Percentiles rank a stretch among this genome's conserved stretches.
Conservation (phyloP, 2,797 vertebrate species). For the Gymnocypris eckloni region DNA sequence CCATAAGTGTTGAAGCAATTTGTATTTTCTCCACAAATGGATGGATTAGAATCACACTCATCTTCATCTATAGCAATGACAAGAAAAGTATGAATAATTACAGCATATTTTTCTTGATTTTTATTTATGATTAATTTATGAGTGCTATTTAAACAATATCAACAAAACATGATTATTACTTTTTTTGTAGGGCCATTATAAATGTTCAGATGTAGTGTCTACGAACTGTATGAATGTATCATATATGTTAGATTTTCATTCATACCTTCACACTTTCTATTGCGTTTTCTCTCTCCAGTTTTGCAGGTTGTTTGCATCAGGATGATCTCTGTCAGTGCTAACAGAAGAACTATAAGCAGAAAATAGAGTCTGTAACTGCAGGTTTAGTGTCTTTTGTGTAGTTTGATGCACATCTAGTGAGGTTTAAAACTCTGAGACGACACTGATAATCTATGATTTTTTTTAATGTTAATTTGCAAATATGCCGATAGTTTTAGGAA, state of each 20-base stretch:
- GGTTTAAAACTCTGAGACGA: not conserved
- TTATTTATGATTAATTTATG: not conserved
- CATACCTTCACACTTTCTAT: not conserved
- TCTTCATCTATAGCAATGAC: constrained; percentile 25
- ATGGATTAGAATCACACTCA: constrained; percentile 35
- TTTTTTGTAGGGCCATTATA: too few species aligned
- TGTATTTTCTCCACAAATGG: constrained; percentile 38
- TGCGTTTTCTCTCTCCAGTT: fast-evolving
- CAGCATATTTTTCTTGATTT: too few species aligned
- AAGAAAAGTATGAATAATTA: not conserved
- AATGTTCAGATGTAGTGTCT: not conserved
- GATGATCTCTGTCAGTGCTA: not conserved
- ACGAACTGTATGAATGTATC: not conserved
- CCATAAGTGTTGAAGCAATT: constrained; percentile 53
- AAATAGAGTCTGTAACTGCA: not conserved
- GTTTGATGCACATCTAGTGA: not conserved
- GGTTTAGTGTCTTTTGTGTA: not conserved
- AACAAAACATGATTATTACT: too few species aligned
- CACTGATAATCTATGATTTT: not conserved
- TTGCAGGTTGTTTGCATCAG: fast-evolving
- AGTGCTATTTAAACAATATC: not conserved
- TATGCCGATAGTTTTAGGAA: not conserved
- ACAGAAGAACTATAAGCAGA: constrained; percentile 15
- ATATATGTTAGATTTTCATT: not conserved
- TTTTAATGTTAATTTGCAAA: not conserved